Percentiles rank a stretch among this genome's conserved stretches.
phyloP scores from a whole-genome alignment of 2,113 vertebrate species.

The Typhlomys cinereus region DNA sequence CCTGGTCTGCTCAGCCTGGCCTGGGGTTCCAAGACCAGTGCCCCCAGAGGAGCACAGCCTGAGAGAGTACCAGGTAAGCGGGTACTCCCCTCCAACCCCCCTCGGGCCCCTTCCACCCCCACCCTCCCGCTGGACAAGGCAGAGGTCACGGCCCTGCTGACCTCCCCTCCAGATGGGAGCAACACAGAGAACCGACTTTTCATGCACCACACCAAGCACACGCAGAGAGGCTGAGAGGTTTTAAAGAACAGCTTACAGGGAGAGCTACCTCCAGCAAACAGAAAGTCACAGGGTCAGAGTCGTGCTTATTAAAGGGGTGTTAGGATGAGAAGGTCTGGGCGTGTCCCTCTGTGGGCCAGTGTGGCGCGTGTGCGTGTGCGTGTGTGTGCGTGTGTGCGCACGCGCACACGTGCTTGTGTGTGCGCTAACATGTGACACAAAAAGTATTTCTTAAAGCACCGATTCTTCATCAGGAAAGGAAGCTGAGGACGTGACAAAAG shows the following conservation, averaged over 20 bases:
- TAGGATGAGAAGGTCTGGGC: slow-evolving; percentile 70
- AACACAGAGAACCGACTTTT: slow-evolving; percentile 84
- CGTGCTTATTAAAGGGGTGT: slow-evolving; percentile 74
- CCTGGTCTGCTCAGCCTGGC: background rate
- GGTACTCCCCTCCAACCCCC: slow-evolving; percentile 46
- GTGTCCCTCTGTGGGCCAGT: slow-evolving; percentile 16
- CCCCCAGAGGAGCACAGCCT: slow-evolving; percentile 44
- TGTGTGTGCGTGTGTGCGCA: background rate
- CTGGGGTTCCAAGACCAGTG: slow-evolving; percentile 33
- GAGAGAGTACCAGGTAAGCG: background rate
- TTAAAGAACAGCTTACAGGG: slow-evolving; percentile 80
- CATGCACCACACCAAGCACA: slow-evolving; percentile 84
- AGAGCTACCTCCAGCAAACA: slow-evolving; percentile 76
- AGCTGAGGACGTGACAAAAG: background rate
- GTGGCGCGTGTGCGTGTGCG: background rate
- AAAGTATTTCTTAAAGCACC: background rate
- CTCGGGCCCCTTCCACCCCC: slow-evolving; percentile 49
- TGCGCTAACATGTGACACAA: background rate
- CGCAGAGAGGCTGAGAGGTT: slow-evolving; percentile 80
- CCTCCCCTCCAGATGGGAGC: slow-evolving; percentile 71
- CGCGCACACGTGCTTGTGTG: background rate
- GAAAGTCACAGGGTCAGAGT: slow-evolving; percentile 73
- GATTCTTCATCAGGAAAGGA: slow-evolving; percentile 1
- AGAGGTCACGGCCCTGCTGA: slow-evolving; percentile 57
- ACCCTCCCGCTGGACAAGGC: background rate